Base-by-base conservation (phyloP, 92 coral and sea anemone genomes). In the Nematostella vectensis region DNA sequence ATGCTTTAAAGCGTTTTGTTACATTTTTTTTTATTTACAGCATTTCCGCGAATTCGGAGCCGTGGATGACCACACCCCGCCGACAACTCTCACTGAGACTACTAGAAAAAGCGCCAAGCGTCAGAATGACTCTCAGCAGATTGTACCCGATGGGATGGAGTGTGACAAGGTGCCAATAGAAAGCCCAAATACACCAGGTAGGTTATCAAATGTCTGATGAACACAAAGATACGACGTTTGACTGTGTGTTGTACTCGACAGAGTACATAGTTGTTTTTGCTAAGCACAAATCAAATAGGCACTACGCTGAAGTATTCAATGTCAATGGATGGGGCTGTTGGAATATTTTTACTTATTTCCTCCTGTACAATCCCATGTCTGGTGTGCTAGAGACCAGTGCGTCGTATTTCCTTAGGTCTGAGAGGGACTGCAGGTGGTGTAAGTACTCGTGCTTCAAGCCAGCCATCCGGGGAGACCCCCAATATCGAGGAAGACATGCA, bases 171-270 rank as follows among this genome's bases (percentile, higher is more conserved):
- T 59, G 17, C 85, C 93, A n/a, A 21, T n/a, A n/a, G 52, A 64
- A 55, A 49, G 37, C 21, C 77, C 93, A 29, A 58, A 72, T 17
- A 42, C 55, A 19, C 93, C 85, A 55, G 81, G 85, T 83, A 58
- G 29, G 36, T 16, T 17, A 33, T 1, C 13, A 36, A 6, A 8
- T 8, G 15, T 8, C 15, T 36, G 15, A 36, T 36, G 15, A 36
- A 36, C 42, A n/a, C n/a, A n/a, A n/a, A n/a, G n/a, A n/a, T n/a
- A n/a, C n/a, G n/a, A n/a, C n/a, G n/a, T n/a, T n/a, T n/a, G n/a
- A n/a, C n/a, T n/a, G n/a, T n/a, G n/a, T n/a, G n/a, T n/a, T n/a
- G n/a, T n/a, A n/a, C n/a, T n/a, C n/a, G n/a, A n/a, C n/a, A n/a
- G n/a, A n/a, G n/a, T n/a, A n/a, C n/a, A n/a, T n/a, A n/a, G n/a